Base-by-base conservation (phyloP, 2,797 vertebrate species). In the Agapornis canus region DNA sequence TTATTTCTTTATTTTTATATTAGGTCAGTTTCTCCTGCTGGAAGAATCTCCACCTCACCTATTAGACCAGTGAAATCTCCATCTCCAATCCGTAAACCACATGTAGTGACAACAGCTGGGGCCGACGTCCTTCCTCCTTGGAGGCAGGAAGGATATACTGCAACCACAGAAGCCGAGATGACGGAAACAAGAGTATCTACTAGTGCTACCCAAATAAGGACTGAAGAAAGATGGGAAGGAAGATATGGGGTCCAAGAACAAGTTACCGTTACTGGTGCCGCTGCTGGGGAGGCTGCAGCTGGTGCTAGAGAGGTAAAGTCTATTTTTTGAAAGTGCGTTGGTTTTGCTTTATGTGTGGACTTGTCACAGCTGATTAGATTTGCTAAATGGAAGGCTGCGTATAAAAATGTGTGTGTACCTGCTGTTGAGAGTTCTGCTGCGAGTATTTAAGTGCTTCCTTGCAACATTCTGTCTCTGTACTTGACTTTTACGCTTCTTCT, bases 21-120 rank as follows among this genome's bases (percentile, higher is more conserved):
- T 96, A 99, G 99, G 89, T 97, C 99, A 0, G 98, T 99, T 35
- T 99, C 99, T 82, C 99, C 99, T 8, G 98, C 99, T 59, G 97
- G 98, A 82, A 98, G 98, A 96, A 95, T 99, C 84, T 99, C 99
- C 52, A 98, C 97, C 4, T 98, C 99, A 14, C 99, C 99, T 66
- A 99, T 99, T 95, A 98, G 99, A 98, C 98, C 99, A 10, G 98
- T 99, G 47, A 99, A 98, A 96, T 99, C 99, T 48, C 99, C 99
- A 3, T 26, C 98, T 59, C 98, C 99, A 82, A 94, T 96, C 51
- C 98, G 98, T 45, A 99, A 98, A 97, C 97, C 98, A 93, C 96
- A 97, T 4, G 76, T 92, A 39, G 87, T 92, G 54, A 3, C 92
- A 86, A 66, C 93, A 65, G 47, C 48, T 21, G 97, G 97, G 42